These are phyloP conservation scores for Phasia obesa DNA, from an alignment of 2,888 invertebrate species.

Conservation along the genomic window DNA sequence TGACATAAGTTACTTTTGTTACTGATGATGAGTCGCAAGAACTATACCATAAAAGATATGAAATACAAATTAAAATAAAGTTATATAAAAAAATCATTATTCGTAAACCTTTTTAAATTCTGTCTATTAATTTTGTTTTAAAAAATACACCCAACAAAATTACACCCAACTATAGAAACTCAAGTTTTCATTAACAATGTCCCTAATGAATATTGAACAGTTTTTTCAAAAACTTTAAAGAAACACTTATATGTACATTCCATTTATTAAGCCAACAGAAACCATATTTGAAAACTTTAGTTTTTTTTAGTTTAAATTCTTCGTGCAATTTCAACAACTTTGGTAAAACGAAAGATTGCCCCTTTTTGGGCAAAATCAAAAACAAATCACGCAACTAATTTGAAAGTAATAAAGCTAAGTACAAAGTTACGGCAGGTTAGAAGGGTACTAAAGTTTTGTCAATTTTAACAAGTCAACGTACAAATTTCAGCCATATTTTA, in stretches of 20 bases:
- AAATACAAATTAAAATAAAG: too few species aligned
- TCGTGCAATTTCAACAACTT: conserved; percentile 23
- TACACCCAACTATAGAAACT: neutral
- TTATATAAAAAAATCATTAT: too few species aligned
- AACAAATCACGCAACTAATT: conserved; percentile 52
- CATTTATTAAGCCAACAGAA: conserved; percentile 28
- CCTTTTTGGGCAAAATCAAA: conserved; percentile 8
- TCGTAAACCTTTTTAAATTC: too few species aligned
- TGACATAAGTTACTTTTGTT: too few species aligned
- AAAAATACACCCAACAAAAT: too few species aligned
- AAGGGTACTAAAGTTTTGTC: conserved; percentile 45
- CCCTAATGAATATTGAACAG: conserved; percentile 9
- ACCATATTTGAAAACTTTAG: neutral
- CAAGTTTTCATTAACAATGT: conserved; percentile 1
- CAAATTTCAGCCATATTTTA: conserved; percentile 53
- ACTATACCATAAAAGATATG: too few species aligned
- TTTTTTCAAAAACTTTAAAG: neutral
- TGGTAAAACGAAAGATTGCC: conserved; percentile 11
- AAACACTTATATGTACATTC: neutral
- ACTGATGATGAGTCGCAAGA: too few species aligned
- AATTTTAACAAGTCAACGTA: conserved; percentile 16
- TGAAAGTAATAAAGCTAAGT: conserved; percentile 46
- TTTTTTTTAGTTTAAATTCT: conserved; percentile 2
- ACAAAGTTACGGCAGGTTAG: neutral
- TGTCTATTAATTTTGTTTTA: too few species aligned